These are phyloP conservation scores for Phainopepla nitens DNA, from an alignment of 2,113 vertebrate genomes.

Conservation along the genomic window DNA sequence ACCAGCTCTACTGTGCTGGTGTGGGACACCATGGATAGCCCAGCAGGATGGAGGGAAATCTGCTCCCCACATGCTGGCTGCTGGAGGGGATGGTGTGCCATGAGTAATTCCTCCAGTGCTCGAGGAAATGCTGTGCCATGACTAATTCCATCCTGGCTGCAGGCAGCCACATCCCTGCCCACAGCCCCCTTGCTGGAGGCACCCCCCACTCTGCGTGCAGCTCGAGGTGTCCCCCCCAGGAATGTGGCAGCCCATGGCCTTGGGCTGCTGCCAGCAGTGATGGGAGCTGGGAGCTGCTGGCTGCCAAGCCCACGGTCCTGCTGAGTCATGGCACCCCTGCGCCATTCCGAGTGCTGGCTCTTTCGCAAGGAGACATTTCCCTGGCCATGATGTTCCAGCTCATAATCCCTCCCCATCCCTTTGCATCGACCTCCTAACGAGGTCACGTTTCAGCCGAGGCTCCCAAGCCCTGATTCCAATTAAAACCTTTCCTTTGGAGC, in stretches of 20 bases:
- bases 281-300: background rate
- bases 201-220: background rate
- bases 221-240: background rate
- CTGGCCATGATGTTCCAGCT: background rate
- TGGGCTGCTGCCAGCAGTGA: background rate
- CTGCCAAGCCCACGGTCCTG: fast-evolving
- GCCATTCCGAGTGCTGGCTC: fast-evolving
- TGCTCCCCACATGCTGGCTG: background rate
- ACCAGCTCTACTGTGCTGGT: fast-evolving
- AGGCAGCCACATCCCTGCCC: background rate
- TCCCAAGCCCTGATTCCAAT: slow-evolving; percentile 27
- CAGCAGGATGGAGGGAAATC: background rate
- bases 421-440: background rate
- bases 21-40: background rate
- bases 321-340: fast-evolving
- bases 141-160: background rate
- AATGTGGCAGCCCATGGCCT: background rate
- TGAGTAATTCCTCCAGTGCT: no score
- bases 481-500: background rate
- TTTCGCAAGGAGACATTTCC: background rate
- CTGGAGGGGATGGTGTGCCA: background rate
- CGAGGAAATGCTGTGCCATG: no score
- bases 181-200: background rate
- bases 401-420: background rate
- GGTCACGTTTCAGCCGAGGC: background rate